Percentiles rank a stretch among this genome's conserved stretches.
Evolutionary conservation across 2,797 vertebrate species (phyloP).

Genomic region (Halcyon chelicuti): DNA sequence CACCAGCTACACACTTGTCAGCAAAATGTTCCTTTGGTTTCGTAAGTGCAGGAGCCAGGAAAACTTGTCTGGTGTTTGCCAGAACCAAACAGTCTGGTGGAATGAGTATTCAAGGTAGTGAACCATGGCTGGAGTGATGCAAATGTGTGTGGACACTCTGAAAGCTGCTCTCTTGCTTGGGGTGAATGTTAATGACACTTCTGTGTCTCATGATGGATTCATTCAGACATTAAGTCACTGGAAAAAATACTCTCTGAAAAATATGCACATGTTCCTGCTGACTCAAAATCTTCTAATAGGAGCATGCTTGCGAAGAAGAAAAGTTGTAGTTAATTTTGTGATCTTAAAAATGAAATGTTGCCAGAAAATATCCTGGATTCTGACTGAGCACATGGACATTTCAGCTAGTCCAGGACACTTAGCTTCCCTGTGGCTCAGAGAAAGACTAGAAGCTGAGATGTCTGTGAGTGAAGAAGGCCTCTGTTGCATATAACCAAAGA

Average conservation of each 20-base stretch:
- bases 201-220: background rate
- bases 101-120: constrained; percentile 24
- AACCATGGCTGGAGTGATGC: background rate
- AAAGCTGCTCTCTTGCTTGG: constrained; percentile 15
- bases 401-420: background rate
- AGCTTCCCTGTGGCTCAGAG: background rate
- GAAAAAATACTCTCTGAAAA: constrained; percentile 29
- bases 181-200: constrained; percentile 8
- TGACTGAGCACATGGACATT: background rate
- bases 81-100: constrained; percentile 51
- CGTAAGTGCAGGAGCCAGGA: background rate
- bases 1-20: background rate
- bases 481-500: background rate
- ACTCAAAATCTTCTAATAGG: background rate
- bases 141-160: background rate
- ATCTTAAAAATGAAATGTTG: background rate
- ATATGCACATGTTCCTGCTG: background rate
- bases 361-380: background rate
- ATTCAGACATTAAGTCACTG: constrained; percentile 37
- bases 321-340: background rate
- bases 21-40: constrained; percentile 7
- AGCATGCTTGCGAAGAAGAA: background rate
- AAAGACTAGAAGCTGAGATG: background rate
- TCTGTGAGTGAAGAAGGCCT: background rate
- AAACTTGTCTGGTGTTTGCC: constrained; percentile 28